Conservation (phyloP, 1,140 invertebrate species). For the Drosophila cardini region DNA sequence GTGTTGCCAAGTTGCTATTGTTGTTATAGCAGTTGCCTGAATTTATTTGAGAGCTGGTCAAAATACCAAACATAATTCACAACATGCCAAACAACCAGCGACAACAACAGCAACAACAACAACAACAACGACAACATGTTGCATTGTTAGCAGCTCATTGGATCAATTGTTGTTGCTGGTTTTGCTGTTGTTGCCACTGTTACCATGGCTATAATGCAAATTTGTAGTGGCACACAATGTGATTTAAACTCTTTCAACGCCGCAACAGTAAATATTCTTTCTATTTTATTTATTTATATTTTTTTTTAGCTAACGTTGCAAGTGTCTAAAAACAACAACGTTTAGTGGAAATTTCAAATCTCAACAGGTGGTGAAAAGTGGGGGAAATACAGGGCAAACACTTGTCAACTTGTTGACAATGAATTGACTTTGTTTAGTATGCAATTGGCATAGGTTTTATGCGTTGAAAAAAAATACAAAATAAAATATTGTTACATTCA, state of each 20-base stretch:
- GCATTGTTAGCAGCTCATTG: conserved; percentile 80
- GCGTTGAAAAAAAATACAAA: background rate
- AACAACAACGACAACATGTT: conserved; percentile 78
- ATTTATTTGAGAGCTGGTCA: conserved; percentile 51
- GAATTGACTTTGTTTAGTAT: conserved; percentile 27
- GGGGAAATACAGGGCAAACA: background rate
- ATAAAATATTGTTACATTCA: background rate
- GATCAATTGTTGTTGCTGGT: conserved; percentile 66
- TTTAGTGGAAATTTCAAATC: conserved; percentile 31
- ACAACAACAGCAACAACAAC: conserved; percentile 40
- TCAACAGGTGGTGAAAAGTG: background rate
- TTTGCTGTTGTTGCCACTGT: conserved; percentile 38
- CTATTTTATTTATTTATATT: too few relatives aligned
- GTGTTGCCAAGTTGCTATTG: conserved; percentile 35
- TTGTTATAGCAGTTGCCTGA: conserved; percentile 28
- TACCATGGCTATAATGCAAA: conserved; percentile 78
- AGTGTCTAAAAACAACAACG: conserved; percentile 19
- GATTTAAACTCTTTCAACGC: conserved; percentile 62
- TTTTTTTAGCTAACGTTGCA: conserved; percentile 4
- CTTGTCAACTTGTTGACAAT: conserved; percentile 31
- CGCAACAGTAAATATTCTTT: conserved; percentile 44
- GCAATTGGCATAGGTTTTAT: conserved; percentile 19
- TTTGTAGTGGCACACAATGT: conserved; percentile 70
- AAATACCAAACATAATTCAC: conserved; percentile 80
- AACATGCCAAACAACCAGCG: conserved; percentile 78